Conservation (phyloP, 2,888 invertebrate genomes). For the Archips crataeganus region DNA sequence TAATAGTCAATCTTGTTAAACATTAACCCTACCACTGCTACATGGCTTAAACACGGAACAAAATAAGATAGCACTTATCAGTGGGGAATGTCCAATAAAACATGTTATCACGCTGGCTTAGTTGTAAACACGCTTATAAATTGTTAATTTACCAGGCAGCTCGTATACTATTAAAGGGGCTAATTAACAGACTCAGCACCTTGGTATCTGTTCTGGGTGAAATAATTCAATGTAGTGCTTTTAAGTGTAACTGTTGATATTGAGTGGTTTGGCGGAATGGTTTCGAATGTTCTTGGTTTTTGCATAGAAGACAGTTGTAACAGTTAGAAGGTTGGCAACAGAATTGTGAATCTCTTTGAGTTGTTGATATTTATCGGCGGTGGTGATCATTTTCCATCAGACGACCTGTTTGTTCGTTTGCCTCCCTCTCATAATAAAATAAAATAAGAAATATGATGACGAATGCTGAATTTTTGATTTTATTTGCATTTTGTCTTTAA, state of each 20-base stretch:
- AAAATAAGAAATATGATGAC: too few species aligned
- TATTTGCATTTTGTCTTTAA: too few species aligned
- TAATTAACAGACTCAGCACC: constrained; percentile 64
- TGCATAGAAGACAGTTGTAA: neutral
- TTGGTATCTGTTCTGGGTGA: constrained; percentile 43
- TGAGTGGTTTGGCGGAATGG: neutral
- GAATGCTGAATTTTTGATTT: too few species aligned
- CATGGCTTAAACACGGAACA: constrained; percentile 1
- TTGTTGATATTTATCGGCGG: too few species aligned
- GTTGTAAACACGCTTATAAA: constrained; percentile 49
- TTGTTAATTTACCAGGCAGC: constrained; percentile 47
- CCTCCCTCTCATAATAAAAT: too few species aligned
- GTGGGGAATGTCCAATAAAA: constrained; percentile 39
- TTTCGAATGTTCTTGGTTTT: neutral
- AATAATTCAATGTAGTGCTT: constrained; percentile 33
- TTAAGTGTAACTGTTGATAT: neutral
- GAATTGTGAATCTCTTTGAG: too few species aligned
- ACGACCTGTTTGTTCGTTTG: too few species aligned
- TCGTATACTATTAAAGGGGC: constrained; percentile 38
- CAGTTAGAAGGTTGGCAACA: neutral
- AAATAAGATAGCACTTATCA: constrained; percentile 22
- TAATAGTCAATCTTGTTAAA: neutral
- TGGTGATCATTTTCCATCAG: too few species aligned
- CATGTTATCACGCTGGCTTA: constrained; percentile 42
- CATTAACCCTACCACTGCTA: neutral